Base-by-base conservation (phyloP, 1,140 invertebrate genomes). In the Eciton burchellii region DNA sequence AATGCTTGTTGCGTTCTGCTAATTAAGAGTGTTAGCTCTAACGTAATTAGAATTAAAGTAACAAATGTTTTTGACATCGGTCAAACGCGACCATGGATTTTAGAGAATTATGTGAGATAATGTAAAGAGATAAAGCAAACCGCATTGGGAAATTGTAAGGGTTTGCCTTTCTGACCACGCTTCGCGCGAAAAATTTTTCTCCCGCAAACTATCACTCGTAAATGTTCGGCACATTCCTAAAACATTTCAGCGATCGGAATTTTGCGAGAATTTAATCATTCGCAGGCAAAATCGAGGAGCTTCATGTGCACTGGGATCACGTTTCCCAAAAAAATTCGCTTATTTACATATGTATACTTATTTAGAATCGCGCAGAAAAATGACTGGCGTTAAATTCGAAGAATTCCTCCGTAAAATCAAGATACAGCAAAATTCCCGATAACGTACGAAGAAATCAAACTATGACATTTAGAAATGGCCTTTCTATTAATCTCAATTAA, bases 261-360 rank as follows among this genome's bases (percentile, higher is more conserved):
- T 79, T 79, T 79, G 43, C 49, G 74, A 79, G 74, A 79, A 79
- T 79, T 79, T 79, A 79, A 79, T 76, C 47, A 76, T 79, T 70
- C 63, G 16, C 41, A n/a, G n/a, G 74, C 24, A n/a, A 79, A 79
- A 79, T 79, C 70, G 74, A 70, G 70, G 56, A 49, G 74, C 63
- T 79, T 79, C 70, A 79, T 56, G 63, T 29, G 70, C 56, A 63
- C 12, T 70, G 56, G 49, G 35, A 56, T 56, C 62, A 68, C 47
- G 35, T 79, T 79, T 79, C 14, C 49, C 16, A 26, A 79, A 79
- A 60, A 79, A 79, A 68, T 79, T 70, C 63, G n/a, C n/a, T n/a
- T n/a, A n/a, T n/a, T n/a, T n/a, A 70, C 16, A 21, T 21, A 79
- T 21, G 56, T 70, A 35, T 79, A 24, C 49, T 79, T 79, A 68